These are phyloP conservation scores for Nephrocerus scutellatus DNA, from an alignment of 2,888 invertebrate species.

Conservation along the genomic window DNA sequence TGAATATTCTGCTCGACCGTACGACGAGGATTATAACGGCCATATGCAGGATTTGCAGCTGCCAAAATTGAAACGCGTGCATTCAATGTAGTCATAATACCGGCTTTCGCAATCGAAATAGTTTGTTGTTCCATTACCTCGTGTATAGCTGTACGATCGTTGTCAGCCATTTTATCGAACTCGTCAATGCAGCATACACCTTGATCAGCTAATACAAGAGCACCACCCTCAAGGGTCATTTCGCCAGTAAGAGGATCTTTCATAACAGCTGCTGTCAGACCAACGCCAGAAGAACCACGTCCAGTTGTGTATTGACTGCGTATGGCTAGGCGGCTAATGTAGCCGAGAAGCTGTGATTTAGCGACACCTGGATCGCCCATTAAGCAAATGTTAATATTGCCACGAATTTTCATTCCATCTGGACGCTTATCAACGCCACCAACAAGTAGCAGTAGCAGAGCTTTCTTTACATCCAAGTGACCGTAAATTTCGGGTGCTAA, in stretches of 20 bases:
- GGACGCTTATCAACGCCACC: conserved; percentile 83
- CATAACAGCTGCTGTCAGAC: conserved; percentile 95
- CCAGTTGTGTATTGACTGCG: conserved; percentile 95
- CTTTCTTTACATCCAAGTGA: conserved; percentile 96
- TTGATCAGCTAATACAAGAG: conserved; percentile 91
- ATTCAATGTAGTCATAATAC: conserved; percentile 97
- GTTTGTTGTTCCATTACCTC: conserved; percentile 99
- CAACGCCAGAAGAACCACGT: conserved; percentile 95
- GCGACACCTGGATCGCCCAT: conserved; percentile 99
- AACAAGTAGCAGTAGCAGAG: conserved; percentile 83
- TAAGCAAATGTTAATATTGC: conserved; percentile 93
- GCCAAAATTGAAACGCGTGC: conserved; percentile 96
- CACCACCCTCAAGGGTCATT: conserved; percentile 96
- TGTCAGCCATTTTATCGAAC: conserved; percentile 99
- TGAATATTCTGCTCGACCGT: conserved; percentile 96
- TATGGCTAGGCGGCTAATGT: conserved; percentile 87
- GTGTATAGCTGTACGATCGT: conserved; percentile 90
- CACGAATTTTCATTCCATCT: conserved; percentile 96
- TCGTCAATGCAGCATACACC: conserved; percentile 99
- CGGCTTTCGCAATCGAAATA: conserved; percentile 97
- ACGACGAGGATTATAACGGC: conserved; percentile 92
- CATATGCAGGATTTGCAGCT: conserved; percentile 98
- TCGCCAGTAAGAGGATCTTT: conserved; percentile 96
- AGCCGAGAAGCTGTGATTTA: conserved; percentile 92
- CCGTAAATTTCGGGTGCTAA: conserved; percentile 99